Evolutionary conservation across 2,888 invertebrate genomes (phyloP), one percentile per base, ranked within the genome.

Genomic region (Dryadula phaetusa): DNA sequence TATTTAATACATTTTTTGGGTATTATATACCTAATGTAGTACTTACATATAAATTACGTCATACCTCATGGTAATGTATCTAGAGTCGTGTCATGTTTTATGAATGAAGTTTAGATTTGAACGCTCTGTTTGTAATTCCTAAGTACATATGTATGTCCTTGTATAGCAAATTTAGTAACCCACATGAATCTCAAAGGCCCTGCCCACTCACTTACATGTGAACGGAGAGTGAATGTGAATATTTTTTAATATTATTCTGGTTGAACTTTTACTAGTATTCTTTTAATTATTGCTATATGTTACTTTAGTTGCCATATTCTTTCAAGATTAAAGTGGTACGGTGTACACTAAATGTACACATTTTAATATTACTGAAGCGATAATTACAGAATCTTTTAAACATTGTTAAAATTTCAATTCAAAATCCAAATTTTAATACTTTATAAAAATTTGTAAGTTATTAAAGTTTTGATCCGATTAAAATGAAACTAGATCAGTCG

Each of bases 21-120:
- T 7, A 49, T 25, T 7, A 25, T 49, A 67, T 47, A 56, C 28
- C 25, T 44, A 62, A 70, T 56, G 56, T 67, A 49, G 56, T 64
- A 20, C 20, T 67, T 60, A 63, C 56, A 67, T 67, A 62, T 46
- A 67, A 70, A 70, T 67, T 60, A 70, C 62, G 42, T 61, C 63
- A 60, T 54, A 40, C 62, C 53, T 40, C 47, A 56, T 62, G 47
- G 62, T 69, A 63, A 69, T 69, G 63, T 69, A 60, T 60, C 66
- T 60, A 22, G 53, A 58, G 69, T 52, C 58, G 56, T 47, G 63
- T 66, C 69, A 69, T 69, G 69, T 69, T 66, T 69, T 66, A 69
- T 69, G 69, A 66, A 69, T 63, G 60, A 52, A 25, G 60, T 66
- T 58, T 61, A 65, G 64, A 66, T 66, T 69, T 66, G 52, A 56